Evolutionary conservation across 2,113 vertebrate genomes (phyloP).

Genomic region (Phainopepla nitens): DNA sequence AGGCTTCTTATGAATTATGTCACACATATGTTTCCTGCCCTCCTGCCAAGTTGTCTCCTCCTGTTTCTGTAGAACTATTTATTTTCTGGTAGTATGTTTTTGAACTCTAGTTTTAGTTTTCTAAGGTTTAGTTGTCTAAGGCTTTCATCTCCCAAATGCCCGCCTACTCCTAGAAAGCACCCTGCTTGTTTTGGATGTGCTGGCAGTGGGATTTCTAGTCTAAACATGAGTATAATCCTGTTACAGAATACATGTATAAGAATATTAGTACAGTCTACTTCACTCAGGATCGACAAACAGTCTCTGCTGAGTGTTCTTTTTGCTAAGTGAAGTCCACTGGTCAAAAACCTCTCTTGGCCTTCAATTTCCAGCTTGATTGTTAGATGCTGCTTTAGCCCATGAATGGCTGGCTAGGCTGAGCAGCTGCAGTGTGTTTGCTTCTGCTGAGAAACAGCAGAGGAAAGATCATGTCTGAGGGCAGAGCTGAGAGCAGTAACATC

Average conservation of each 20-base stretch:
- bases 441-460: background rate
- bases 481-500: background rate
- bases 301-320: background rate
- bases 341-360: background rate
- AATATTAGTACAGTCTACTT: background rate
- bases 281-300: background rate
- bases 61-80: background rate
- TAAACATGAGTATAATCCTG: background rate
- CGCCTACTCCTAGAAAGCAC: background rate
- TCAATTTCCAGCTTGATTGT: background rate
- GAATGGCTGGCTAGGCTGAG: background rate
- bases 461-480: background rate
- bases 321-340: fast-evolving
- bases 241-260: background rate
- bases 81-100: background rate
- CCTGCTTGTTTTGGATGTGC: background rate
- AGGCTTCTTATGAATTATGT: background rate
- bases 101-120: background rate
- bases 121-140: background rate
- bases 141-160: background rate
- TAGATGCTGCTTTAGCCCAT: background rate
- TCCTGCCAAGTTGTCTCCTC: background rate
- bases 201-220: background rate
- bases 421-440: background rate
- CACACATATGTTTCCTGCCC: background rate